Evolutionary conservation across 2,797 vertebrate species (phyloP).

Genomic region (Orestias chungarensis): DNA sequence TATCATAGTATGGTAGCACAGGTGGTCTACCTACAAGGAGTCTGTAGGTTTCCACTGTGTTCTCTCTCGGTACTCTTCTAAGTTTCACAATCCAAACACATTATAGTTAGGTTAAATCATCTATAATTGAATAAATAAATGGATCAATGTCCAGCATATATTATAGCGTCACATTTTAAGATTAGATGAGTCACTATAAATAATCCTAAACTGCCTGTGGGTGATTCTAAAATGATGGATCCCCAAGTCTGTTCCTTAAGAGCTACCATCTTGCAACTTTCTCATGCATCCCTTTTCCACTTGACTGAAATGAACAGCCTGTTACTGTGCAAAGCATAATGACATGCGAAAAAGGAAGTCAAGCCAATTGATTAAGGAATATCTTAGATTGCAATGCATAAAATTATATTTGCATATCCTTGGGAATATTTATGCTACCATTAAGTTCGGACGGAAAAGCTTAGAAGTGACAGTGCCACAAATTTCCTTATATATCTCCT

Average conservation of each 20-base stretch:
- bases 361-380: background rate
- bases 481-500: background rate
- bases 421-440: background rate
- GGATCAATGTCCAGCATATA: background rate
- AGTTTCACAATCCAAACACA: too few relatives aligned
- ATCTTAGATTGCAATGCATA: slow-evolving; percentile 51
- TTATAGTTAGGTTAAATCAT: too few relatives aligned
- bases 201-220: background rate
- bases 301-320: background rate
- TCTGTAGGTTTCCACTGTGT: too few relatives aligned
- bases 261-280: background rate
- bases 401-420: slow-evolving; percentile 32
- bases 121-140: background rate
- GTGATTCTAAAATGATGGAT: background rate
- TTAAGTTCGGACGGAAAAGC: too few relatives aligned
- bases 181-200: background rate
- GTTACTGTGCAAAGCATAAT: background rate
- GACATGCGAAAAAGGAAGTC: background rate
- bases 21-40: too few relatives aligned
- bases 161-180: background rate
- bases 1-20: too few relatives aligned
- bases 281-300: background rate
- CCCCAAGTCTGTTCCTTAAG: background rate
- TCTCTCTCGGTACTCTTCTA: too few relatives aligned
- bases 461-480: background rate